Evolutionary conservation across 2,888 invertebrate genomes (phyloP), one percentile per base, ranked within the genome.

Genomic region (Caenorhabditis sp.): DNA sequence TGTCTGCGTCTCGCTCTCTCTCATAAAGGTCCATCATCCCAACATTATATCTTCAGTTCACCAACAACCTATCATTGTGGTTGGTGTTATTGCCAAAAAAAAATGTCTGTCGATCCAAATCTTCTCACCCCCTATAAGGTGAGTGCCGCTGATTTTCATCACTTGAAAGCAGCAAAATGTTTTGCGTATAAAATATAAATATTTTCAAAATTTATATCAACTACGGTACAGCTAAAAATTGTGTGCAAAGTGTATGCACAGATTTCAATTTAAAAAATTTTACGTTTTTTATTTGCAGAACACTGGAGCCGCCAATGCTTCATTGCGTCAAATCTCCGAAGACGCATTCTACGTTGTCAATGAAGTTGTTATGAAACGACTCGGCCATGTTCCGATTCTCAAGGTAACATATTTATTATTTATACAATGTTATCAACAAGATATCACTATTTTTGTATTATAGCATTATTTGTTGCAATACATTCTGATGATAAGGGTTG

Each of bases 341-440:
- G 86, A 87, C 72, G 87, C 85, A n/a, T 88, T 86, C 76, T 86
- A 83, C 78, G 89, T 89, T 60, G 86, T 89, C 62, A 89, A 89
- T 68, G 89, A 89, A 71, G 88, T 89, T 50, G 88, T 88, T 59
- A 84, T 88, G 54, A 88, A 88, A 72, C 86, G 87, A 37, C 78
- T 89, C n/a, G 89, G 89, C 6, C 87, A 88, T 64, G 85, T 90
- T 12, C 89, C 89, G 17, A 88, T 90, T 57, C 85, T 86, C 55
- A 89, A 90, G 82, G 86, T 84, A 53, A 36, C 31, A 31, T 23
- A n/a, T 36, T 37, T 23, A 31, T 27, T 27, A 50, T 49, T 43
- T 55, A 50, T 19, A 1, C 27, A 4, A 5, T 26, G 54, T 21
- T 55, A 55, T 53, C 62, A 58, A 43, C 54, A 50, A 57, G 64